Conservation (phyloP, 2,888 invertebrate genomes). For the Protophormia terraenovae region DNA sequence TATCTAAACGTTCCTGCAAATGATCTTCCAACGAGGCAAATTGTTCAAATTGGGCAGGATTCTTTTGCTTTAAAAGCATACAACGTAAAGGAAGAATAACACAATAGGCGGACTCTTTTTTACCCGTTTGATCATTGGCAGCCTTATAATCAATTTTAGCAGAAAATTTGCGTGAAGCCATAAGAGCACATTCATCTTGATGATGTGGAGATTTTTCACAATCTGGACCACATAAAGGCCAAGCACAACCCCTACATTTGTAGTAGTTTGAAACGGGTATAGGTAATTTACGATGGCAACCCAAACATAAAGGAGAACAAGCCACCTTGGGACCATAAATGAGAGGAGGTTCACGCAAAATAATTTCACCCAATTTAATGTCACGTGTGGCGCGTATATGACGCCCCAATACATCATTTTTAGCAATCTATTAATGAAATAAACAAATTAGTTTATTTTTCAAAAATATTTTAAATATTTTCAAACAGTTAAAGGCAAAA, state of each 20-base stretch:
- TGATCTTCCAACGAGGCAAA: conserved; percentile 81
- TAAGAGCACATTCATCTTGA: conserved; percentile 84
- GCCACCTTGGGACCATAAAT: conserved; percentile 86
- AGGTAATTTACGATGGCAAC: conserved; percentile 83
- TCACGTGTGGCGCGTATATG: conserved; percentile 86
- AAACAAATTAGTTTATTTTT: neutral
- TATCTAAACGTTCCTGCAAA: conserved; percentile 84
- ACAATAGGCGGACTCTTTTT: conserved; percentile 85
- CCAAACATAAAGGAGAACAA: conserved; percentile 84
- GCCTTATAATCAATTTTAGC: conserved; percentile 82
- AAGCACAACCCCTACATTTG: conserved; percentile 85
- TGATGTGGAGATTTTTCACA: conserved; percentile 84
- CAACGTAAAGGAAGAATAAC: conserved; percentile 86
- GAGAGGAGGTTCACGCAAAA: conserved; percentile 86
- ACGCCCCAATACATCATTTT: conserved; percentile 84
- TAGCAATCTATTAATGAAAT: conserved; percentile 81
- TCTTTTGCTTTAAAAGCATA: conserved; percentile 83
- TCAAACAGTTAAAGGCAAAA: neutral
- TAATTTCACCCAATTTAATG: conserved; percentile 86
- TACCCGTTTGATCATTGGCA: conserved; percentile 56
- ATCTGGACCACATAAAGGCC: conserved; percentile 86
- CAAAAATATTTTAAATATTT: neutral
- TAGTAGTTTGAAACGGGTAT: conserved; percentile 81
- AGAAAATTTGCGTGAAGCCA: conserved; percentile 84
- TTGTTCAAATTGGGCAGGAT: conserved; percentile 80